These are phyloP conservation scores for Zaprionus lineosus DNA, from an alignment of 2,888 invertebrate genomes.

Conservation along the genomic window DNA sequence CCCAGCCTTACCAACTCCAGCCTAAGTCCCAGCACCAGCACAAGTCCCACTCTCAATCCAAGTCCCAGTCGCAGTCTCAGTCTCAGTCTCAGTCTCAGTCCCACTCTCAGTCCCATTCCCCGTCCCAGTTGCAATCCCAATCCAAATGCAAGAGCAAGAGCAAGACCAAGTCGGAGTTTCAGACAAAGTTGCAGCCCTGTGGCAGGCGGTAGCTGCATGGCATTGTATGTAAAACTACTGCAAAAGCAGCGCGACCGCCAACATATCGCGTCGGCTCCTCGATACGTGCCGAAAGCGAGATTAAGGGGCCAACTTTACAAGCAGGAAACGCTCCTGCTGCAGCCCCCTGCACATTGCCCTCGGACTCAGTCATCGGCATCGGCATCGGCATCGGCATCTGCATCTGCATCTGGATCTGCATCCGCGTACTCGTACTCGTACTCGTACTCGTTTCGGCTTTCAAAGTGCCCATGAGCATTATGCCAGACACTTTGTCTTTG, in stretches of 20 bases:
- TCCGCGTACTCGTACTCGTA: not conserved
- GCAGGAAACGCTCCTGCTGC: conserved; percentile 62
- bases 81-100: too few species aligned
- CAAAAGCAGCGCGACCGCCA: conserved; percentile 54
- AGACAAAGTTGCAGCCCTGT: conserved; percentile 9
- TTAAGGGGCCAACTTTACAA: conserved; percentile 71
- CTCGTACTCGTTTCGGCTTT: conserved; percentile 65
- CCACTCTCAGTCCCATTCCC: not conserved
- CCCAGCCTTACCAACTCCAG: conserved; percentile 14
- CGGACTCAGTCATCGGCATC: not conserved
- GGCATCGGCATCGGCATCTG: not conserved
- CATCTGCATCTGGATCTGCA: conserved; percentile 3
- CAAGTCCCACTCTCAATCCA: too few species aligned
- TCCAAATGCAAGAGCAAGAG: too few species aligned
- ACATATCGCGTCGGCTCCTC: conserved; percentile 53
- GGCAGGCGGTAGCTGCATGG: conserved; percentile 57
- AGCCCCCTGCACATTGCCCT: too few species aligned
- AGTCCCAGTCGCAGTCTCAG: too few species aligned
- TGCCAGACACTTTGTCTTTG: conserved; percentile 76
- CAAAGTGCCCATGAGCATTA: conserved; percentile 71
- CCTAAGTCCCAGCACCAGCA: conserved; percentile 2
- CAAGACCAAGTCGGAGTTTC: too few species aligned
- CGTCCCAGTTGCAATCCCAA: not conserved
- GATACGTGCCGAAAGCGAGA: conserved; percentile 67
- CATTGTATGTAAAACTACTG: conserved; percentile 76